Evolutionary conservation across 2,888 invertebrate genomes (phyloP).

Genomic region (Agonopterix heracliana): DNA sequence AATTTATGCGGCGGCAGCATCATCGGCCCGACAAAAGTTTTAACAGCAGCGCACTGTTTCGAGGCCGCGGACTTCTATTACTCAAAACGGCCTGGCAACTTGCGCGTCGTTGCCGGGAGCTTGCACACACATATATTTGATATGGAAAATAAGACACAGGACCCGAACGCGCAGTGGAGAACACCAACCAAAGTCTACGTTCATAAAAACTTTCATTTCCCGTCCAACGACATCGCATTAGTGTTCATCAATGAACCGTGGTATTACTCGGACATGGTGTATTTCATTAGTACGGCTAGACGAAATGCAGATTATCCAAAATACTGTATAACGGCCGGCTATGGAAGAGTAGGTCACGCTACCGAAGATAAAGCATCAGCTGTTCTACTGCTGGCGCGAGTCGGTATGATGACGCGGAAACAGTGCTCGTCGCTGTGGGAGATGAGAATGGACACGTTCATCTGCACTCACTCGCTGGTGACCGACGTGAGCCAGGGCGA

Average conservation of each 20-base stretch:
- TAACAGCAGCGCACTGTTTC: conserved; percentile 60
- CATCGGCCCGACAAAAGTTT: conserved; percentile 29
- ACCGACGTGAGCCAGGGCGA: conserved; percentile 44
- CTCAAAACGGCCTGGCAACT: conserved; percentile 16
- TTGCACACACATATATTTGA: conserved; percentile 27
- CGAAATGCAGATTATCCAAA: neutral
- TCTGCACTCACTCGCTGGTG: conserved; percentile 35
- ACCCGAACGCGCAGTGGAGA: conserved; percentile 26
- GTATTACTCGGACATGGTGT: conserved; percentile 22
- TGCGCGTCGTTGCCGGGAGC: conserved; percentile 43
- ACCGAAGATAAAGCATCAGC: conserved; percentile 16
- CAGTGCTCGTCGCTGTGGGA: conserved; percentile 42
- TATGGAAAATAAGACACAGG: conserved; percentile 9
- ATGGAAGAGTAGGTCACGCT: conserved; percentile 7
- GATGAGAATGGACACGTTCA: conserved; percentile 39
- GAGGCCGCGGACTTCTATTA: conserved; percentile 39
- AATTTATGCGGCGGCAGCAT: conserved; percentile 55
- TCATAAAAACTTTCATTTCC: conserved; percentile 27
- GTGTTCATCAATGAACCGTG: conserved; percentile 25
- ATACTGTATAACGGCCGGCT: conserved; percentile 3
- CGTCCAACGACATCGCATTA: conserved; percentile 44
- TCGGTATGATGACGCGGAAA: conserved; percentile 28
- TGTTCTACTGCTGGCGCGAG: conserved; percentile 32
- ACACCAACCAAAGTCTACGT: conserved; percentile 17
- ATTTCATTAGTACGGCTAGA: neutral